These are phyloP conservation scores for Cheilosia impressa DNA, from an alignment of 2,888 invertebrate genomes.

Conservation along the genomic window DNA sequence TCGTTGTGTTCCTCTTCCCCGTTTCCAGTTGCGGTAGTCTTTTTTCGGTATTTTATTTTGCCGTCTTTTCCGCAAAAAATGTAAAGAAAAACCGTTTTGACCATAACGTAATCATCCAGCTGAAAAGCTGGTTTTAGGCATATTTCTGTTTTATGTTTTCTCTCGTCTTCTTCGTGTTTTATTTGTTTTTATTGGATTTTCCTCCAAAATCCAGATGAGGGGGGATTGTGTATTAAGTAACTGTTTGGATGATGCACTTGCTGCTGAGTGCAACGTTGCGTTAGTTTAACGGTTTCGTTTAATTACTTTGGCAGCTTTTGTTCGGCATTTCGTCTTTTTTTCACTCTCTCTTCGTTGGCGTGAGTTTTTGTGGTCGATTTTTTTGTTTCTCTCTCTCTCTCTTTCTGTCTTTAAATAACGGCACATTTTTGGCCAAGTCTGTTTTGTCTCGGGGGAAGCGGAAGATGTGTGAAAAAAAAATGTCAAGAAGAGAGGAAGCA, in stretches of 20 bases:
- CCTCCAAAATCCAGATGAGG: not conserved
- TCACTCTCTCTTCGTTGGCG: not conserved
- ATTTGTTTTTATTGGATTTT: constrained; percentile 27
- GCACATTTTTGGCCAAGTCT: constrained; percentile 56
- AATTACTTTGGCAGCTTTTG: constrained; percentile 41
- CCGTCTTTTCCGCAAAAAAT: constrained; percentile 49
- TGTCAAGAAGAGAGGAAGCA: constrained; percentile 52
- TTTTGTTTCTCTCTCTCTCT: constrained; percentile 25
- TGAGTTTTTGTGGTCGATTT: too few species aligned
- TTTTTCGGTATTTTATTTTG: constrained; percentile 22
- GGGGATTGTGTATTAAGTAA: not conserved
- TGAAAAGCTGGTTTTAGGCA: constrained; percentile 52
- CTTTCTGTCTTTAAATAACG: constrained; percentile 49
- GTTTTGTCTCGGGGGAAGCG: constrained; percentile 3
- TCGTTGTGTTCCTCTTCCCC: constrained; percentile 29
- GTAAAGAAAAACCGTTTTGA: constrained; percentile 60
- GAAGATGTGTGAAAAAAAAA: constrained; percentile 19
- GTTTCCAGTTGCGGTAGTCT: constrained; percentile 50
- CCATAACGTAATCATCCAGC: constrained; percentile 63
- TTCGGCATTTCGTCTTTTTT: constrained; percentile 16
- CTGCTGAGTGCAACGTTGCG: constrained; percentile 39
- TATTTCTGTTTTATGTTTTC: not conserved
- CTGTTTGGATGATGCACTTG: constrained; percentile 41
- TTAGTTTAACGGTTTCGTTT: constrained; percentile 29
- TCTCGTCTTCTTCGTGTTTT: constrained; percentile 13